Conservation (phyloP, 2,113 vertebrate genomes). For the Eonycteris spelaea region DNA sequence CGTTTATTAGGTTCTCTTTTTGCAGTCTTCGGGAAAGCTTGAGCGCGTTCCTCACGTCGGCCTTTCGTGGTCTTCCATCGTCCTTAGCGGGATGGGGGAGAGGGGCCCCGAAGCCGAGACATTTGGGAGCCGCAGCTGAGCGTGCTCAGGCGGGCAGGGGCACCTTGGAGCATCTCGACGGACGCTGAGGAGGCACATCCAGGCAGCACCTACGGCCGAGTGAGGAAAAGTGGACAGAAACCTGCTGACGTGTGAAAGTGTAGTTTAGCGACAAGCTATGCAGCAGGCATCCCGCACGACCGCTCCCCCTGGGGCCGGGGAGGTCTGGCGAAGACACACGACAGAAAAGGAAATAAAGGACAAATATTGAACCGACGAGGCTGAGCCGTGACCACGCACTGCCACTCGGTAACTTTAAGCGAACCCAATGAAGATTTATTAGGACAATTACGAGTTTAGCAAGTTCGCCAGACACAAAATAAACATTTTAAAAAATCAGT, state of each 20-base stretch:
- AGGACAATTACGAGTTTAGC: background rate
- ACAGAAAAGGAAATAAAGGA: rapidly evolving
- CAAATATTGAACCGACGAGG: background rate
- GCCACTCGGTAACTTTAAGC: background rate
- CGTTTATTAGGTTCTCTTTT: too few species aligned
- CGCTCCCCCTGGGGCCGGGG: rapidly evolving
- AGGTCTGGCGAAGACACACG: rapidly evolving
- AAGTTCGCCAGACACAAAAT: background rate
- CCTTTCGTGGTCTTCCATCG: background rate
- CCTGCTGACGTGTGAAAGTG: rapidly evolving
- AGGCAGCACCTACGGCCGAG: rapidly evolving
- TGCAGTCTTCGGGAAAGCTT: background rate
- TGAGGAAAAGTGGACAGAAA: background rate
- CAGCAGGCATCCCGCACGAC: rapidly evolving
- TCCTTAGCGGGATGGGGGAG: background rate
- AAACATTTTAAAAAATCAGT: background rate
- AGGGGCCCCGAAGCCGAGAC: background rate
- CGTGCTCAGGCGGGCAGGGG: background rate
- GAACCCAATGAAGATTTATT: background rate
- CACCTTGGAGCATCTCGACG: background rate
- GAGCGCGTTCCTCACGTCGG: rapidly evolving
- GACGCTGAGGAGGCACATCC: background rate
- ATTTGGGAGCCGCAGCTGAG: background rate
- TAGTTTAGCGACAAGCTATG: rapidly evolving
- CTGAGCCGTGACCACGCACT: rapidly evolving